phyloP scores from a whole-genome alignment of 2,797 vertebrate genomes.

The Melanotaenia boesemani region DNA sequence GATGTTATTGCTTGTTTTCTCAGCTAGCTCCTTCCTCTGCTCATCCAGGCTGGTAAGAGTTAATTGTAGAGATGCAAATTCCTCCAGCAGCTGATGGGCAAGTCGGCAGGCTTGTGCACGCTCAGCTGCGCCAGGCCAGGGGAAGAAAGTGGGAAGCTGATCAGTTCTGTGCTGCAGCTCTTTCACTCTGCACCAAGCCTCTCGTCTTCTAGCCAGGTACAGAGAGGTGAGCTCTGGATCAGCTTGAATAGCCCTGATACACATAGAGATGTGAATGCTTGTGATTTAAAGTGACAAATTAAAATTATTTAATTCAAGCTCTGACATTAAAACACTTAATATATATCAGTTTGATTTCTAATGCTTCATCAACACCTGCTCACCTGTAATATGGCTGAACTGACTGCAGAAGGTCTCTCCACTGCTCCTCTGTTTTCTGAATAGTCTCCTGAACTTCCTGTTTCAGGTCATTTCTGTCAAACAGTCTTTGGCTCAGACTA shows the following conservation, averaged over 20 bases:
- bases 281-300: not conserved
- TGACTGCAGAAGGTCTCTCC: conserved; percentile 12
- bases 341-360: not conserved
- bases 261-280: not conserved
- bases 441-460: conserved; percentile 32
- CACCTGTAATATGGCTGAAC: conserved; percentile 32
- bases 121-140: conserved; percentile 55
- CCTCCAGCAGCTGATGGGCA: conserved; percentile 40
- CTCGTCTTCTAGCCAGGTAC: conserved; percentile 32
- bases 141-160: conserved; percentile 52
- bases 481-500: not conserved
- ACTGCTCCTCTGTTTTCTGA: conserved; percentile 20
- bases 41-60: conserved; percentile 31
- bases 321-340: not conserved
- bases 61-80: conserved; percentile 33
- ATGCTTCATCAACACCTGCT: not conserved
- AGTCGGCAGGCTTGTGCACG: conserved; percentile 13
- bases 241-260: conserved; percentile 43
- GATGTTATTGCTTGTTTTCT: conserved; percentile 18
- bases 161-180: conserved; percentile 47
- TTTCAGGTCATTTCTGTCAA: conserved; percentile 34
- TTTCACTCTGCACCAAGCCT: conserved; percentile 22
- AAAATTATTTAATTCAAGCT: not conserved
- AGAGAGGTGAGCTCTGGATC: conserved; percentile 34
- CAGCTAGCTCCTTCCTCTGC: conserved; percentile 41